These are phyloP conservation scores for Lacerta viridis DNA, from an alignment of 2,797 vertebrate genomes.

Conservation along the genomic window DNA sequence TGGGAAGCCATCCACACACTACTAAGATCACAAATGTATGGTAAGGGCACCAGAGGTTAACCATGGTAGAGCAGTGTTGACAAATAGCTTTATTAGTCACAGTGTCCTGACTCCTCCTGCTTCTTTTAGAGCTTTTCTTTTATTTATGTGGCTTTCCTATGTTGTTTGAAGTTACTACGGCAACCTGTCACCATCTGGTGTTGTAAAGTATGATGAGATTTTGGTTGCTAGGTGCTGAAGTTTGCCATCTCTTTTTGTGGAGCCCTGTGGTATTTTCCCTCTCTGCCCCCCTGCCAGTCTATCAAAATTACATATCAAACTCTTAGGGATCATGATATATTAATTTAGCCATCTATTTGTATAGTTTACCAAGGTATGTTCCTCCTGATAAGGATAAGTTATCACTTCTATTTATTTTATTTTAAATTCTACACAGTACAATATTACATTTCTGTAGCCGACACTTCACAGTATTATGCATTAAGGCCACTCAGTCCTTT, in stretches of 20 bases:
- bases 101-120: slow-evolving; percentile 65
- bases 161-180: slow-evolving; percentile 83
- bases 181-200: slow-evolving; percentile 82
- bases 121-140: slow-evolving; percentile 66
- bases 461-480: neutral
- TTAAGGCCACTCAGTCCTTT: neutral
- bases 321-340: neutral
- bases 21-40: neutral
- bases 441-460: neutral
- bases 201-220: slow-evolving; percentile 77
- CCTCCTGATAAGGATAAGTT: neutral
- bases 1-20: neutral
- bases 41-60: slow-evolving; percentile 13
- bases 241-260: slow-evolving; percentile 64
- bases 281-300: neutral
- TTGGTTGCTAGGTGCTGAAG: slow-evolving; percentile 78
- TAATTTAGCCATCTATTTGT: neutral
- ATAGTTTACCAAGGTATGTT: slow-evolving; percentile 7
- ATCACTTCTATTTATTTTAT: neutral
- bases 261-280: neutral
- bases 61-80: neutral
- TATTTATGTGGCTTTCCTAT: slow-evolving; percentile 73
- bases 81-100: slow-evolving; percentile 11
- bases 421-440: slow-evolving; percentile 13
- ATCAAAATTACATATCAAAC: neutral